Percentiles rank a stretch among this genome's conserved stretches.
phyloP scores from a whole-genome alignment of 2,113 vertebrate species.

The Piprites chloris region DNA sequence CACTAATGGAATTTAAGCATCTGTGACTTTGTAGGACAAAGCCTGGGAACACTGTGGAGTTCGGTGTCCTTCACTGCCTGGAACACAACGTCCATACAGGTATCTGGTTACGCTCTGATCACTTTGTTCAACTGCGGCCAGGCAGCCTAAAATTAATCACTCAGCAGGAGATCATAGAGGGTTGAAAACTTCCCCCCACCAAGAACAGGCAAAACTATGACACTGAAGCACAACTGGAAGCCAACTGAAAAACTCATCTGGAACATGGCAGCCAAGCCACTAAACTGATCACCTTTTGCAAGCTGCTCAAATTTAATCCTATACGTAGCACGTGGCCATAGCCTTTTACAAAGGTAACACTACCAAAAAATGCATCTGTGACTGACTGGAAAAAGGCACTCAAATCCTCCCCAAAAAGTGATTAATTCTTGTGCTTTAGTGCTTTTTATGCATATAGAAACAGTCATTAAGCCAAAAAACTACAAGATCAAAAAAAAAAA shows the following conservation, averaged over 20 bases:
- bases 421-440: background rate
- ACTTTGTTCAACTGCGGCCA: background rate
- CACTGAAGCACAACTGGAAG: background rate
- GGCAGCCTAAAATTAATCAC: background rate
- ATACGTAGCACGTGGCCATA: background rate
- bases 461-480: background rate
- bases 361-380: background rate
- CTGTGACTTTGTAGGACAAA: background rate
- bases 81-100: background rate
- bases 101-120: background rate
- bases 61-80: background rate
- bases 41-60: background rate
- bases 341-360: background rate
- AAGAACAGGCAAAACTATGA: background rate
- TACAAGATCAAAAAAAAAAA: background rate
- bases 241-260: background rate
- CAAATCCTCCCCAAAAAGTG: background rate
- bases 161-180: background rate
- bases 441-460: background rate
- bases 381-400: background rate
- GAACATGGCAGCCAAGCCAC: fast-evolving
- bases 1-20: background rate
- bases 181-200: background rate
- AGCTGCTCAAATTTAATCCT: background rate
- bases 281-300: background rate